phyloP scores from a whole-genome alignment of 2,888 invertebrate genomes.

The Nymphalis polychloros region DNA sequence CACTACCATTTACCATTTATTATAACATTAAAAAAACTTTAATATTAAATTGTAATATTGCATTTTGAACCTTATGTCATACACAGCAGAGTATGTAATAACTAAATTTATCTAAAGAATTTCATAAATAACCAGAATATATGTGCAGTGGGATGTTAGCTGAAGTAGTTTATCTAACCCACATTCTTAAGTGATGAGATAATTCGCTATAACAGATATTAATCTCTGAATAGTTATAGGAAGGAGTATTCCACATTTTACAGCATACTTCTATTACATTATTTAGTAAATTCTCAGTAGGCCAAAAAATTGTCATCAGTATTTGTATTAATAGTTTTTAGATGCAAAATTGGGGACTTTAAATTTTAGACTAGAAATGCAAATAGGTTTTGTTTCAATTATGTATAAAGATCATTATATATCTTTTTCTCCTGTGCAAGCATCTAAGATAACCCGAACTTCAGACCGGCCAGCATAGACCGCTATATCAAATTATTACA shows the following conservation, averaged over 20 bases:
- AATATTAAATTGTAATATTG: neutral
- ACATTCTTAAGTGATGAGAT: slow-evolving; percentile 44
- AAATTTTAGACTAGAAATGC: too few species aligned
- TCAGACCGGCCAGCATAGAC: too few species aligned
- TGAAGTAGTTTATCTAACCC: slow-evolving; percentile 47
- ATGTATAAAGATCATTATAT: too few species aligned
- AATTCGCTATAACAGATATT: slow-evolving; percentile 14
- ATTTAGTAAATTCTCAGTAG: too few species aligned
- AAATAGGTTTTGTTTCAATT: too few species aligned
- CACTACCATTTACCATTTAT: neutral
- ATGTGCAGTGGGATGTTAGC: slow-evolving; percentile 12
- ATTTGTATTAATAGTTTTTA: too few species aligned
- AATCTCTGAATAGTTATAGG: slow-evolving; percentile 3
- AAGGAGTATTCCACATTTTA: neutral
- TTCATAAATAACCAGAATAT: slow-evolving; percentile 17
- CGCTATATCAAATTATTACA: too few species aligned
- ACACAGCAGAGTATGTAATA: neutral
- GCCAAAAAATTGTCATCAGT: too few species aligned
- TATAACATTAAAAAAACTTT: neutral
- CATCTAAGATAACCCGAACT: too few species aligned
- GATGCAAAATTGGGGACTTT: too few species aligned
- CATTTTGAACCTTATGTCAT: neutral
- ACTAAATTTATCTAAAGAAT: neutral
- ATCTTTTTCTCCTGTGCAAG: too few species aligned
- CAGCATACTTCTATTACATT: too few species aligned